Evolutionary conservation across 2,113 vertebrate genomes (phyloP), one percentile per base, ranked within the genome.

Genomic region (Columba livia): DNA sequence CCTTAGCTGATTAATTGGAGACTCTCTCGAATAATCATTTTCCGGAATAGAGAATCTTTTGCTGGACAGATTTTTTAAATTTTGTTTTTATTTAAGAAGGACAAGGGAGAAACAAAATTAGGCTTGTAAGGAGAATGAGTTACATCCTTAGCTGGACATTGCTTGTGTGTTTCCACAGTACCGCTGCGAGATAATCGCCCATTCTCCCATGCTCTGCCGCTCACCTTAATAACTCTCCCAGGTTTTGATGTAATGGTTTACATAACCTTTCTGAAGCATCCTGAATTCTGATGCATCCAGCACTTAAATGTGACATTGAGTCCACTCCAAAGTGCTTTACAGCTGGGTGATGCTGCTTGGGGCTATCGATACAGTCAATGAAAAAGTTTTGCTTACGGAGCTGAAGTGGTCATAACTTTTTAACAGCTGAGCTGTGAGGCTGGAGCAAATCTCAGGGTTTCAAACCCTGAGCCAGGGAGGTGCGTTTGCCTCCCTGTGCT

Each of bases 211-310:
- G 94, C 95, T 96, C 93, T 65, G 82, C 88, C 23, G 69, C 93
- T 95, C 88, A 92, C 85, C 93, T 94, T 94, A 94, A 94, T 96
- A 81, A 93, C 94, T 96, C 93, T 93, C 85, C 14, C 15, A 32
- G 94, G 92, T 65, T 88, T 95, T 95, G 93, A 96, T 96, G 88
- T 89, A 87, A 94, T 94, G 92, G 92, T 92, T 94, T 96, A 89
- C 94, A 88, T 94, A 93, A 94, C 92, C 93, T 90, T 89, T 93
- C 77, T 34, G 65, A 94, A 81, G 88, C 96, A 96, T 93, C 92
- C 92, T 72, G 88, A 90, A 81, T 90, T 86, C 85, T 81, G 90
- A 90, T 90, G 94, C 90, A 71, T 88, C 88, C 66, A 58, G 85
- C 83, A 81, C 88, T 94, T 89, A 86, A 74, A 90, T 61, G 80